Evolutionary conservation across 2,888 invertebrate genomes (phyloP).

Genomic region (Danaus chrysippus): DNA sequence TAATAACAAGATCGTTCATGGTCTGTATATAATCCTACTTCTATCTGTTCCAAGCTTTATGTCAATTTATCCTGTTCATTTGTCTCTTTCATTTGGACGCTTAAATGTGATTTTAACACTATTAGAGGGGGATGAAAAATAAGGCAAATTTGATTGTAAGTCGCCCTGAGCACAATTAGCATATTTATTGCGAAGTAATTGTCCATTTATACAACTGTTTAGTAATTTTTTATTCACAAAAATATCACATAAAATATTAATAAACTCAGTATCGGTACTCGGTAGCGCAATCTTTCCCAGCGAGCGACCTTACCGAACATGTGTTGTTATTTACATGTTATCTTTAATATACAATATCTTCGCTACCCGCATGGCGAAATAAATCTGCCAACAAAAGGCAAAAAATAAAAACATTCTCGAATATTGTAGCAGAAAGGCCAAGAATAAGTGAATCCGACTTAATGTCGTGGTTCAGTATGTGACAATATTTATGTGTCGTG

Average conservation of each 20-base stretch:
- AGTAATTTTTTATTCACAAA: not conserved
- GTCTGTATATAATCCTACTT: not conserved
- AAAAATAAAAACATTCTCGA: slow-evolving; percentile 21
- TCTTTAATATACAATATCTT: slow-evolving; percentile 8
- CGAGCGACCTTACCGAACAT: not conserved
- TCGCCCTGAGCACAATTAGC: slow-evolving; percentile 11
- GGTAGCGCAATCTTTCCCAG: not conserved
- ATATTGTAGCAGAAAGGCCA: slow-evolving; percentile 31
- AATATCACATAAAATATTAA: not conserved
- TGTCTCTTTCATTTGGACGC: slow-evolving; percentile 28
- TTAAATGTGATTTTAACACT: slow-evolving; percentile 50
- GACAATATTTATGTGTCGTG: slow-evolving; percentile 29
- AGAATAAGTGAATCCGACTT: slow-evolving; percentile 34
- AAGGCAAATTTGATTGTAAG: slow-evolving; percentile 43
- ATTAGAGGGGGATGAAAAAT: slow-evolving; percentile 51
- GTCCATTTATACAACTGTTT: slow-evolving; percentile 7
- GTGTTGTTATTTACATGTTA: slow-evolving; percentile 3
- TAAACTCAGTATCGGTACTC: not conserved
- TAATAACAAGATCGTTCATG: too few species aligned
- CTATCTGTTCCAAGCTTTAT: slow-evolving; percentile 15
- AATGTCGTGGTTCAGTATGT: slow-evolving; percentile 26
- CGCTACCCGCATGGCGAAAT: slow-evolving; percentile 5
- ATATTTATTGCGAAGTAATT: slow-evolving; percentile 19
- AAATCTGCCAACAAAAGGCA: slow-evolving; percentile 18
- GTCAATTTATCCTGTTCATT: slow-evolving; percentile 25